Evolutionary conservation across 2,113 vertebrate species (phyloP).

Genomic region (Tamias sibiricus): DNA sequence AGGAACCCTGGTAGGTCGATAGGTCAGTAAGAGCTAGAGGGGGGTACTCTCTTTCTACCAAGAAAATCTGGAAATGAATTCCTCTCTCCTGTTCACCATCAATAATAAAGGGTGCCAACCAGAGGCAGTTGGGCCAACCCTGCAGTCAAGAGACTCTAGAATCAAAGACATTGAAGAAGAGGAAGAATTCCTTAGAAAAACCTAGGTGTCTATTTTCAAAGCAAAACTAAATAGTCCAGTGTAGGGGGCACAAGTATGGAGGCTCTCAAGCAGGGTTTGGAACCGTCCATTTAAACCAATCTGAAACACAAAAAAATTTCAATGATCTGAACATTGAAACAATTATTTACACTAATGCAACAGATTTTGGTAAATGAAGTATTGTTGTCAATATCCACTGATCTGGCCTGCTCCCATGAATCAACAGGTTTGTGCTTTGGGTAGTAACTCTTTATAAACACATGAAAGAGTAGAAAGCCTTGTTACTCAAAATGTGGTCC

Average conservation of each 20-base stretch:
- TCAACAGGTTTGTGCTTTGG: background rate
- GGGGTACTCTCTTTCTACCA: background rate
- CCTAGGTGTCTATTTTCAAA: background rate
- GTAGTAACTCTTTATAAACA: background rate
- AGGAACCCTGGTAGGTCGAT: background rate
- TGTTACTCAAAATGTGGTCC: background rate
- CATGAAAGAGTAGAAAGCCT: background rate
- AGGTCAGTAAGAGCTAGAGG: background rate
- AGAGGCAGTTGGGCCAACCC: background rate
- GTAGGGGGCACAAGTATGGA: background rate
- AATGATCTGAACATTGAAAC: slow-evolving; percentile 34
- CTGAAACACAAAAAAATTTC: slow-evolving; percentile 4
- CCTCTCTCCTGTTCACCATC: background rate
- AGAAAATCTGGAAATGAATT: slow-evolving; percentile 14
- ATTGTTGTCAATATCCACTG: background rate
- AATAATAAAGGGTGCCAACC: background rate
- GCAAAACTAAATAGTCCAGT: background rate
- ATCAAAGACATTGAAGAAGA: background rate
- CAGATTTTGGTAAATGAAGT: background rate
- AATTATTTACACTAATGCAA: background rate
- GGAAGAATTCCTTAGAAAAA: background rate
- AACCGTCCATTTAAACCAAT: slow-evolving; percentile 11
- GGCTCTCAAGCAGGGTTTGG: background rate
- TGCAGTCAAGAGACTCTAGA: background rate
- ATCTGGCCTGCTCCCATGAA: background rate